These are phyloP conservation scores for Watsonalla binaria DNA, from an alignment of 2,888 invertebrate genomes.

Conservation along the genomic window DNA sequence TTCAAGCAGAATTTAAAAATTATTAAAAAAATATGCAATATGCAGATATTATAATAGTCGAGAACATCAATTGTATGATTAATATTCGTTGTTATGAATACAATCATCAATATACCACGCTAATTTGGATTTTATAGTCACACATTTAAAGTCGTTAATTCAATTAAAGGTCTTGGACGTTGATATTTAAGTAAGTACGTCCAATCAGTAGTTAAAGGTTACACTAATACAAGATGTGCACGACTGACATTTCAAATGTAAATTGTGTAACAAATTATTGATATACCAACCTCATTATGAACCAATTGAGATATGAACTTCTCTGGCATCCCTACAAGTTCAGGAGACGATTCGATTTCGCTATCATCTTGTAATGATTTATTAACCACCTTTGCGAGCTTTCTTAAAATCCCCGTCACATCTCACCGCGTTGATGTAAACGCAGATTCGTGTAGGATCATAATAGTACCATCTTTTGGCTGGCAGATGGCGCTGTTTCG, in stretches of 20 bases:
- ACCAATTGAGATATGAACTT: neutral
- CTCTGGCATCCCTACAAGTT: neutral
- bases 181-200: constrained; percentile 19
- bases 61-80: too few relatives aligned
- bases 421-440: too few relatives aligned
- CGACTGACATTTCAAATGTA: constrained; percentile 36
- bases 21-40: too few relatives aligned
- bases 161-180: constrained; percentile 7
- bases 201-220: constrained; percentile 33
- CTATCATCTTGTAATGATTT: too few relatives aligned
- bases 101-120: neutral
- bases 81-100: too few relatives aligned
- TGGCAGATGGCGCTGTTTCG: too few relatives aligned
- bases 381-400: too few relatives aligned
- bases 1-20: too few relatives aligned
- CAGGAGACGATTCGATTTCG: neutral
- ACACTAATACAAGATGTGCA: constrained; percentile 22
- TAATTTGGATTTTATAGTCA: neutral
- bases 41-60: too few relatives aligned
- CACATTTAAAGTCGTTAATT: constrained; percentile 13
- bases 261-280: constrained; percentile 23
- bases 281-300: constrained; percentile 1
- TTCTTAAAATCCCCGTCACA: too few relatives aligned
- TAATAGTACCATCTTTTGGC: too few relatives aligned
- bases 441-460: too few relatives aligned